Evolutionary conservation across 2,888 invertebrate genomes (phyloP), one percentile per base, ranked within the genome.

Genomic region (Heliothis peltigera): DNA sequence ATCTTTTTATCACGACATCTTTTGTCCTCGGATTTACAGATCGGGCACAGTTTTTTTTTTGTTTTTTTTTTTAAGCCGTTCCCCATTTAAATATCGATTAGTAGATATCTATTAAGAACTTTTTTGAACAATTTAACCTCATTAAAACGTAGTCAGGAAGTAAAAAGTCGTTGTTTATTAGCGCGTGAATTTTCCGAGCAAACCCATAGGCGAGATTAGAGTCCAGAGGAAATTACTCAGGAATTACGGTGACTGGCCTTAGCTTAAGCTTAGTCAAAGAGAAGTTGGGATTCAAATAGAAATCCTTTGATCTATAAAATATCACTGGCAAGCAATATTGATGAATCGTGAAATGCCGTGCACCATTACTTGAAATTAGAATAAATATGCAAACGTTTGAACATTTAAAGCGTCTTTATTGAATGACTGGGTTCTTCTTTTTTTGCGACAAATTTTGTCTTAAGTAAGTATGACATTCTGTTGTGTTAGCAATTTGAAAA

Each of bases 261-360:
- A 84, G 72, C 71, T 75, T n/a, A 69, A 18, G 58, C 51, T 79
- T 81, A 84, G 83, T 88, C 87, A 91, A 89, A 91, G 91, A 80
- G 81, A 85, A 80, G 81, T 79, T 80, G 84, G 68, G 79, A 82
- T 82, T 82, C 76, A 75, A 83, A 85, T 87, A 84, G 87, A 86
- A 87, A 82, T 84, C 77, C 86, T 91, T 92, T 92, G 91, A 91
- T 91, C 87, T 91, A 82, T 77, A 77, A 84, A 86, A 87, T 84
- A 84, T 84, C 70, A 78, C 78, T 71, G 69, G 66, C 69, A 67
- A 73, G 80, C 63, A 70, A 81, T 82, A 84, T 83, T 82, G 81
- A 83, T 75, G 80, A 80, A 74, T 79, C 79, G 77, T 79, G 77
- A 80, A 85, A 83, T 82, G 66, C 59, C 63, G 55, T 67, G 63